These are phyloP conservation scores for Temnothorax curvispinosus DNA, from an alignment of 1,140 invertebrate species.

Conservation along the genomic window DNA sequence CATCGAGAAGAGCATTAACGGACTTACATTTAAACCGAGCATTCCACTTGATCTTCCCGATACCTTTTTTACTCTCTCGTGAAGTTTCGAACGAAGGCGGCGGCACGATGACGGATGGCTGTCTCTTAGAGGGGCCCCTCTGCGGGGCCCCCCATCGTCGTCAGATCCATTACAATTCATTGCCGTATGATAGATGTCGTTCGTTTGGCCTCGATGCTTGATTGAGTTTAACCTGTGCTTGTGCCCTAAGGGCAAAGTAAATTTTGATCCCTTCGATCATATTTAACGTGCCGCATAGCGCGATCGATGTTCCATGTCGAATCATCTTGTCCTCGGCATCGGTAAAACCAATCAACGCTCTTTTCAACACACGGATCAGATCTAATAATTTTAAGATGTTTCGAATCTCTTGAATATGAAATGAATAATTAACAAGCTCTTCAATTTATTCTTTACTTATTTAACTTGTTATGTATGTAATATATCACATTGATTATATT, in stretches of 20 bases:
- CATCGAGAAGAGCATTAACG: constrained; percentile 15
- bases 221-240: constrained; percentile 71
- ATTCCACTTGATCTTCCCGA: constrained; percentile 29
- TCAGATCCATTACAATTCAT: constrained; percentile 74
- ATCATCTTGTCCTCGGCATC: constrained; percentile 42
- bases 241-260: constrained; percentile 56
- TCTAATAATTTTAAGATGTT: constrained; percentile 39
- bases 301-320: constrained; percentile 62
- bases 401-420: not conserved
- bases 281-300: constrained; percentile 64
- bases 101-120: constrained; percentile 73
- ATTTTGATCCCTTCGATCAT: constrained; percentile 66
- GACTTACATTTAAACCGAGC: constrained; percentile 45
- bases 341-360: constrained; percentile 56
- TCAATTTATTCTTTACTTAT: not conserved
- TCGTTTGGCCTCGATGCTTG: constrained; percentile 73
- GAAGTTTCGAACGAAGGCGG: constrained; percentile 58
- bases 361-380: constrained; percentile 35
- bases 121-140: constrained; percentile 68
- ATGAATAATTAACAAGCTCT: constrained; percentile 25
- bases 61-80: constrained; percentile 1
- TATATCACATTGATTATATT: not conserved
- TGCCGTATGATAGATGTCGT: constrained; percentile 73
- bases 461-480: not conserved
- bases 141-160: constrained; percentile 59